A percentile compares a stretch with the other conserved stretches of the same genome.
These are phyloP conservation scores for Gymnothorax reevesii DNA, from an alignment of 2,797 vertebrate species.

Conservation along the genomic window DNA sequence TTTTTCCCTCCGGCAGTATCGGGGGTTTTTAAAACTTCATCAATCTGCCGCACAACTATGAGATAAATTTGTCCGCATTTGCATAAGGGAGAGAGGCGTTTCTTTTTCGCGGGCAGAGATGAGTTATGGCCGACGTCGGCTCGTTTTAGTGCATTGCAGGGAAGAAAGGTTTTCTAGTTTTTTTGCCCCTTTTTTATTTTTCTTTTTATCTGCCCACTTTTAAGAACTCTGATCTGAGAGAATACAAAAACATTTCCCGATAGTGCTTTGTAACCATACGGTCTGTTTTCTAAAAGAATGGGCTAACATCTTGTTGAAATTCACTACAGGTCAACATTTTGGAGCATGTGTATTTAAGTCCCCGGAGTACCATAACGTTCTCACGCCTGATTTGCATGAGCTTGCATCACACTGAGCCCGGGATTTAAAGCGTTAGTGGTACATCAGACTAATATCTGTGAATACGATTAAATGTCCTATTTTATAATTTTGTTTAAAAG, in stretches of 20 bases:
- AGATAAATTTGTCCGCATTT: constrained; percentile 77
- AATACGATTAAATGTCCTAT: background rate
- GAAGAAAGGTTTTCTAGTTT: background rate
- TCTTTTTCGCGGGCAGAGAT: constrained; percentile 33
- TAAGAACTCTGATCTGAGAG: background rate
- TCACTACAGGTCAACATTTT: background rate
- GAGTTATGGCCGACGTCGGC: constrained; percentile 27
- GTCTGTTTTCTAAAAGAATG: background rate
- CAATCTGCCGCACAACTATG: constrained; percentile 85
- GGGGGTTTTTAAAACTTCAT: constrained; percentile 84
- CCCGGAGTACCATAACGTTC: no score
- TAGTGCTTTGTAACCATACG: background rate
- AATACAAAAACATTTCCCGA: background rate
- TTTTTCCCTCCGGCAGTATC: constrained; percentile 83
- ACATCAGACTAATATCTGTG: background rate
- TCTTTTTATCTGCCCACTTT: background rate
- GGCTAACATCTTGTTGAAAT: background rate
- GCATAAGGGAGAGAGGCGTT: constrained; percentile 50
- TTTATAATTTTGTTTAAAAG: background rate
- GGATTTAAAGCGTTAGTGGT: background rate
- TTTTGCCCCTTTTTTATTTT: background rate
- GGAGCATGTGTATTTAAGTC: background rate
- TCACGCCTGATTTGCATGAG: no score
- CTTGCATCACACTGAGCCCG: no score
- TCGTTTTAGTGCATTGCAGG: background rate